A percentile compares a stretch with the other conserved stretches of the same genome.
Evolutionary conservation across 2,888 invertebrate species (phyloP).

Genomic region (Polylopha cassiicola): DNA sequence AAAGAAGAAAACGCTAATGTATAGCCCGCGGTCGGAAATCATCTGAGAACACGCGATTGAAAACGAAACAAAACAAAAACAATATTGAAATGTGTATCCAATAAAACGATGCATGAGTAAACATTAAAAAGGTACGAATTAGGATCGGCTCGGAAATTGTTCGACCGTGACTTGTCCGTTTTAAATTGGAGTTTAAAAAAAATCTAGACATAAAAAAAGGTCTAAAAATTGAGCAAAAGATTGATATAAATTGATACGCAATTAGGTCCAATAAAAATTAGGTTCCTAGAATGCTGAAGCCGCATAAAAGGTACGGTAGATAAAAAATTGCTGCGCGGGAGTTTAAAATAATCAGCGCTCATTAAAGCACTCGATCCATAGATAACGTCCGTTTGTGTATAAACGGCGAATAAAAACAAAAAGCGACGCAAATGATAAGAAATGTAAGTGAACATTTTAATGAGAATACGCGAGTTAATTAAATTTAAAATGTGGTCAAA

Average conservation of each 20-base stretch:
- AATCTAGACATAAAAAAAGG: no score
- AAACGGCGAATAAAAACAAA: background rate
- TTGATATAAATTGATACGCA: no score
- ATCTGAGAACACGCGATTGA: conserved; percentile 17
- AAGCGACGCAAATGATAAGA: background rate
- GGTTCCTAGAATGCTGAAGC: no score
- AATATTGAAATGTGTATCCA: conserved; percentile 5
- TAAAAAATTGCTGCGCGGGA: no score
- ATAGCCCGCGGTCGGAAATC: conserved; percentile 20
- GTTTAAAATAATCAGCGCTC: no score
- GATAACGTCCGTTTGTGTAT: no score
- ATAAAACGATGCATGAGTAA: conserved; percentile 22
- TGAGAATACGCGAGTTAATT: conserved; percentile 11
- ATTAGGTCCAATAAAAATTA: no score
- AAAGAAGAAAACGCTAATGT: conserved; percentile 12
- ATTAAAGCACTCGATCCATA: no score
- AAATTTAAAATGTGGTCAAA: no score
- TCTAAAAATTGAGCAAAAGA: no score
- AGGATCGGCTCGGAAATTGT: conserved; percentile 11
- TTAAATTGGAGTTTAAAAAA: no score
- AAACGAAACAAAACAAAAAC: conserved; percentile 12
- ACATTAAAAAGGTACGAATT: conserved; percentile 21
- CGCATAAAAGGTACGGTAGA: no score
- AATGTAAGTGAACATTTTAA: conserved; percentile 13
- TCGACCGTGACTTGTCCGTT: conserved; percentile 9